These are phyloP conservation scores for Ectropis grisescens DNA, from an alignment of 1,140 invertebrate genomes.

Conservation along the genomic window DNA sequence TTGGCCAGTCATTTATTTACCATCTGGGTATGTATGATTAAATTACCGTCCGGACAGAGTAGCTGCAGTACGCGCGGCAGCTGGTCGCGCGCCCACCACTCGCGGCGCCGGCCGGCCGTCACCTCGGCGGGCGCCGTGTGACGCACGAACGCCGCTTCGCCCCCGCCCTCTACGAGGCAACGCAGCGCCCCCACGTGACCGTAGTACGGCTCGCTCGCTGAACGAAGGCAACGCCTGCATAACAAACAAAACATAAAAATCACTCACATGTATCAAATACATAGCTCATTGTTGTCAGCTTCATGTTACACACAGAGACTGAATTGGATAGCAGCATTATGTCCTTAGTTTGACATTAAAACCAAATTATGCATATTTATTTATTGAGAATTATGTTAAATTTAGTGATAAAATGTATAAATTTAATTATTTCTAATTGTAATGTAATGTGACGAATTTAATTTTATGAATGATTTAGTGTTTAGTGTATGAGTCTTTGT, in stretches of 20 bases:
- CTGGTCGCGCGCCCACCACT: conserved; percentile 94
- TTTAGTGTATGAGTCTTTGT: no score
- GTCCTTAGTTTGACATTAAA: no score
- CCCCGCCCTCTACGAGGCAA: conserved; percentile 95
- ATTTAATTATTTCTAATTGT: no score
- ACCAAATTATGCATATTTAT: no score
- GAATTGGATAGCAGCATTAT: no score
- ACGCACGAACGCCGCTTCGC: conserved; percentile 95
- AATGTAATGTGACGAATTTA: no score
- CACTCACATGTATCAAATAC: neutral
- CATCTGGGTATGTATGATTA: no score
- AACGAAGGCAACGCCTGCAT: conserved; percentile 47
- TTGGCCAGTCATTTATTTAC: no score
- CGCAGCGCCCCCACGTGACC: conserved; percentile 87
- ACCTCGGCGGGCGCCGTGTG: conserved; percentile 93
- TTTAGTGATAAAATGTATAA: no score
- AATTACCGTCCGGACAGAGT: conserved; percentile 90
- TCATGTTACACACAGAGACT: no score
- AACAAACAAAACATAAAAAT: neutral
- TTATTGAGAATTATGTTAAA: no score
- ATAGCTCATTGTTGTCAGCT: neutral
- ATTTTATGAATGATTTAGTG: no score
- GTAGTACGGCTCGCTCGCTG: conserved; percentile 52
- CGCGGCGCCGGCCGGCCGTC: conserved; percentile 88
- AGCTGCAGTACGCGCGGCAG: conserved; percentile 94